Conservation (phyloP, 2,113 vertebrate species). For the Cephalopholis sonnerati region DNA sequence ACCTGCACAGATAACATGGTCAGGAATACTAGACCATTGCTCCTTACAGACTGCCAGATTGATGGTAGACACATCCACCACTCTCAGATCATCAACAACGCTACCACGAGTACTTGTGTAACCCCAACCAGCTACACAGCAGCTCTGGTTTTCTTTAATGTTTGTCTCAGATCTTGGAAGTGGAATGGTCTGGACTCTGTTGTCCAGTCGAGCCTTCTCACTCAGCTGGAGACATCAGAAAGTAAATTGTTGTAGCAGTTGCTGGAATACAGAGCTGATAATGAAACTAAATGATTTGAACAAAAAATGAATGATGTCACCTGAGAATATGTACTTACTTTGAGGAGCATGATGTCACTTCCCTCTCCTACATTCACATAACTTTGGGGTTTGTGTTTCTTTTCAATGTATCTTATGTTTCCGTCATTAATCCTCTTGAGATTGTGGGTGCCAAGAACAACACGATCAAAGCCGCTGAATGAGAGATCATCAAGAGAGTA, state of each 20-base stretch:
- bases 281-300: background rate
- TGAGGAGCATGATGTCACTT: constrained; percentile 80
- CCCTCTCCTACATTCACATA: rapidly evolving
- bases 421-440: background rate
- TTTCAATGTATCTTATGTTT: background rate
- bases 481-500: background rate
- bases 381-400: background rate
- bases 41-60: constrained; percentile 1
- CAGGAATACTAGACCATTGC: background rate
- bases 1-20: constrained; percentile 69
- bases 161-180: background rate
- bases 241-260: background rate
- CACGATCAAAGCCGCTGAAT: background rate
- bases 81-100: background rate
- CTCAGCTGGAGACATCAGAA: constrained; percentile 50
- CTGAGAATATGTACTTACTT: constrained; percentile 52
- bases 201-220: background rate
- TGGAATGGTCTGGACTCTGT: background rate
- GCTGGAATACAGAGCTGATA: background rate
- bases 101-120: rapidly evolving
- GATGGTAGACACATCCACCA: constrained; percentile 55
- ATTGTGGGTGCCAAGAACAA: constrained; percentile 71
- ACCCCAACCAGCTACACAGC: constrained; percentile 79
- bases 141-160: constrained; percentile 8
- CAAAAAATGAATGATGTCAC: background rate